Evolutionary conservation across 2,797 vertebrate genomes (phyloP).

Genomic region (Rhinichthys osculus): DNA sequence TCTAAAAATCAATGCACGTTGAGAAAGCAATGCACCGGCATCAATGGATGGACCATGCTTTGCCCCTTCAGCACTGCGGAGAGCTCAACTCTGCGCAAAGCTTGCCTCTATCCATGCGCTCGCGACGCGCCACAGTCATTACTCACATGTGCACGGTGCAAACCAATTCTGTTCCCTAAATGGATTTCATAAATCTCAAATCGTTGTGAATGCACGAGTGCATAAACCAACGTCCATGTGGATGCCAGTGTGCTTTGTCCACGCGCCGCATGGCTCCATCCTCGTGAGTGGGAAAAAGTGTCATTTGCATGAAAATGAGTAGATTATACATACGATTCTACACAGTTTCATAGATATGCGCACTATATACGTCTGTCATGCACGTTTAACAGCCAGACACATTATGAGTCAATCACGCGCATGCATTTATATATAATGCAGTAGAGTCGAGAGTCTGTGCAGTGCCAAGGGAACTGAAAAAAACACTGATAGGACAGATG

Average conservation of each 20-base stretch:
- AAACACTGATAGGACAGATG: constrained; percentile 69
- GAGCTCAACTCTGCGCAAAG: constrained; percentile 53
- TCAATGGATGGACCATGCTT: constrained; percentile 47
- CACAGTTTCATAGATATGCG: constrained; percentile 7
- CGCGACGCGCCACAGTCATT: constrained; percentile 37
- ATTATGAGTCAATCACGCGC: constrained; percentile 33
- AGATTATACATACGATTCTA: not conserved
- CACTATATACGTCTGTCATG: constrained; percentile 33
- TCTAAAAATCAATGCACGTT: constrained; percentile 46
- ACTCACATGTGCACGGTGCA: constrained; percentile 41
- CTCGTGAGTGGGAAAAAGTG: constrained; percentile 41
- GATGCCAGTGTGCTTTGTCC: constrained; percentile 58
- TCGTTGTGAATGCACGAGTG: constrained; percentile 27
- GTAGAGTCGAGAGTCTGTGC: constrained; percentile 63
- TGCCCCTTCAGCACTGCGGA: constrained; percentile 52
- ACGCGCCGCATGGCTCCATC: constrained; percentile 54
- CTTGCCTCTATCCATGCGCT: constrained; percentile 40
- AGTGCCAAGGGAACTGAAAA: constrained; percentile 60
- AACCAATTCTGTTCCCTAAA: constrained; percentile 40
- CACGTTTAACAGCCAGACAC: constrained; percentile 40
- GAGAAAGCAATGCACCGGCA: constrained; percentile 39
- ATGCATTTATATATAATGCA: constrained; percentile 70
- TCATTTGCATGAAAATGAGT: constrained; percentile 28
- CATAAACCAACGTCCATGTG: constrained; percentile 54
- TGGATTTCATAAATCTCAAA: constrained; percentile 41